These are phyloP conservation scores for Potorous gilbertii DNA, from an alignment of 2,797 vertebrate species.

Conservation along the genomic window DNA sequence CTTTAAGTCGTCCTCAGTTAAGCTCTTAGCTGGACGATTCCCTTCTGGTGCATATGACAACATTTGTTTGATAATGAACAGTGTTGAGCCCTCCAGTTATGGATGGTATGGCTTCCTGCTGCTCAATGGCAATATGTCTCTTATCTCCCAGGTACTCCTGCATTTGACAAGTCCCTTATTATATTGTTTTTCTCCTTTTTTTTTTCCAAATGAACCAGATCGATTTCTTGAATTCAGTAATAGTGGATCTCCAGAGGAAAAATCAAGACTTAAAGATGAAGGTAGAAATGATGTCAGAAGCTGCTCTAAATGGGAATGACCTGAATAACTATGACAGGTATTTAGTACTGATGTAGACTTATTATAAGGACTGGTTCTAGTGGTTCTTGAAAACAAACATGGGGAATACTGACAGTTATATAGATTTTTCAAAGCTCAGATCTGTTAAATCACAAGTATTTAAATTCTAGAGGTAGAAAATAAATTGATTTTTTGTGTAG, in stretches of 20 bases:
- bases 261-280: constrained; percentile 96
- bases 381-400: too few relatives aligned
- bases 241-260: constrained; percentile 96
- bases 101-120: fast-evolving
- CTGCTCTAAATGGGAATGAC: constrained; percentile 93
- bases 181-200: not conserved
- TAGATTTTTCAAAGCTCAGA: not conserved
- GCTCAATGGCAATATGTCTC: fast-evolving
- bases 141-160: not conserved
- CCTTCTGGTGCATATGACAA: not conserved
- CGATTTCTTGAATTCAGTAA: constrained; percentile 98
- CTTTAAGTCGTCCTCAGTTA: not conserved
- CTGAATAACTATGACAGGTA: constrained; percentile 91
- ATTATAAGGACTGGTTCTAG: not conserved
- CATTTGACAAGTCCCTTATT: not conserved
- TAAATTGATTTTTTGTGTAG: not conserved
- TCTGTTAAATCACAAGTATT: not conserved
- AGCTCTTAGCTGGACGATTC: not conserved
- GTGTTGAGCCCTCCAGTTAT: not conserved
- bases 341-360: fast-evolving
- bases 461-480: not conserved
- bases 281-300: constrained; percentile 94
- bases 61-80: not conserved
- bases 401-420: not conserved
- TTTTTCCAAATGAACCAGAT: constrained; percentile 85